phyloP scores from a whole-genome alignment of 2,888 invertebrate species.

The Lamellibrachia satsuma region DNA sequence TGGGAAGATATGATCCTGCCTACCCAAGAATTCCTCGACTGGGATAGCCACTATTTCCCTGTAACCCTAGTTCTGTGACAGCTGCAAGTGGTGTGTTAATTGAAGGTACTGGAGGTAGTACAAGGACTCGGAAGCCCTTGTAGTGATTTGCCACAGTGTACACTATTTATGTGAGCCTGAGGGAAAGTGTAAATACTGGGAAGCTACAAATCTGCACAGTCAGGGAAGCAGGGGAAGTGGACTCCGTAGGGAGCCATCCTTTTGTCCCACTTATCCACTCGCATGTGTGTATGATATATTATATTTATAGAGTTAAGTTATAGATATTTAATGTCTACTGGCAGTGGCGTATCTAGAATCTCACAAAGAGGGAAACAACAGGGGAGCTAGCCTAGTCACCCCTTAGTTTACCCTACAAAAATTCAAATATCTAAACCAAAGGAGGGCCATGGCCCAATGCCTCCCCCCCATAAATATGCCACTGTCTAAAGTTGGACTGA shows the following conservation, averaged over 20 bases:
- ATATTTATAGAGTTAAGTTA: neutral
- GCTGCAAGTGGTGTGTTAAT: constrained; percentile 6
- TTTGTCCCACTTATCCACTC: neutral
- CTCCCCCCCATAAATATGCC: no score
- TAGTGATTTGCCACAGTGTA: neutral
- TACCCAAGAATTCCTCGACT: neutral
- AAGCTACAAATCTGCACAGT: neutral
- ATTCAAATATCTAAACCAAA: no score
- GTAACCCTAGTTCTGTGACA: neutral
- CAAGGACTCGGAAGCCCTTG: neutral
- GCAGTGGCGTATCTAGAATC: no score
- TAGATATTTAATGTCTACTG: neutral
- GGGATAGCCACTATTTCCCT: neutral
- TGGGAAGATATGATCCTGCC: neutral
- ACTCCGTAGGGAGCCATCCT: neutral
- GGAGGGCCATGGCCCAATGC: no score
- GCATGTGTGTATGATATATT: neutral
- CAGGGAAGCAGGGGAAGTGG: neutral
- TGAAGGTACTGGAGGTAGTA: neutral
- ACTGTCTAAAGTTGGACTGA: neutral
- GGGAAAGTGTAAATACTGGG: neutral
- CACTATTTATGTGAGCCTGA: neutral
- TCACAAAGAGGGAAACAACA: no score
- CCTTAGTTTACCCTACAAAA: no score
- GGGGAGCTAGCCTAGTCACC: no score